A percentile compares a stretch with the other conserved stretches of the same genome.
phyloP scores from a whole-genome alignment of 1,140 invertebrate genomes.

The Diabrotica virgifera region DNA sequence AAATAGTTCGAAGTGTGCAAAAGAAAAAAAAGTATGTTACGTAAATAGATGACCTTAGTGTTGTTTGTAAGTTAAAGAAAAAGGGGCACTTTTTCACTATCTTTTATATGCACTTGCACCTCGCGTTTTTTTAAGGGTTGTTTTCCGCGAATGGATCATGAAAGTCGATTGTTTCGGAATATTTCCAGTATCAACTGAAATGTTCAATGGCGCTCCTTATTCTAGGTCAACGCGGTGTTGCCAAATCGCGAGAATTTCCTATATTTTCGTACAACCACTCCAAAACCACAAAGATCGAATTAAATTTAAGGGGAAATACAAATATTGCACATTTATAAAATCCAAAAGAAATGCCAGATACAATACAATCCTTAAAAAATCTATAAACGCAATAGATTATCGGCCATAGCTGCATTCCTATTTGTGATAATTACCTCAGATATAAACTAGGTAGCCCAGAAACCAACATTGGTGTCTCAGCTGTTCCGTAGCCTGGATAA shows the following conservation, averaged over 20 bases:
- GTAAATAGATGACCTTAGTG: neutral
- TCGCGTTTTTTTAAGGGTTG: neutral
- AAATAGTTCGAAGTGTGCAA: neutral
- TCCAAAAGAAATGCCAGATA: no score
- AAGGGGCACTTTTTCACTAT: neutral
- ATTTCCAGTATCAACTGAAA: neutral
- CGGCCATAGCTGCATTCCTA: no score
- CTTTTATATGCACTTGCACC: neutral
- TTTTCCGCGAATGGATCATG: neutral
- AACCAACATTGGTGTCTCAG: no score
- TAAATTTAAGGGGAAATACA: no score
- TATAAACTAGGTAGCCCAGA: no score
- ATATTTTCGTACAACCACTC: no score
- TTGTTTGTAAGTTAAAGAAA: neutral
- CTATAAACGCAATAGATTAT: no score
- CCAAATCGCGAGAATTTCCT: neutral
- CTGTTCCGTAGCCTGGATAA: no score
- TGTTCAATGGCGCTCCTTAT: conserved; percentile 1
- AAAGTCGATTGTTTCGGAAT: conserved; percentile 2
- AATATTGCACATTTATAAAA: no score
- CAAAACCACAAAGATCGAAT: no score
- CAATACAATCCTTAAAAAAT: no score
- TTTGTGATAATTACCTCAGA: no score
- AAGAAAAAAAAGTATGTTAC: neutral
- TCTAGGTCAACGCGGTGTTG: neutral